Evolutionary conservation across 1,140 invertebrate genomes (phyloP), one percentile per base, ranked within the genome.

Genomic region (Scaptodrosophila lebanonensis): DNA sequence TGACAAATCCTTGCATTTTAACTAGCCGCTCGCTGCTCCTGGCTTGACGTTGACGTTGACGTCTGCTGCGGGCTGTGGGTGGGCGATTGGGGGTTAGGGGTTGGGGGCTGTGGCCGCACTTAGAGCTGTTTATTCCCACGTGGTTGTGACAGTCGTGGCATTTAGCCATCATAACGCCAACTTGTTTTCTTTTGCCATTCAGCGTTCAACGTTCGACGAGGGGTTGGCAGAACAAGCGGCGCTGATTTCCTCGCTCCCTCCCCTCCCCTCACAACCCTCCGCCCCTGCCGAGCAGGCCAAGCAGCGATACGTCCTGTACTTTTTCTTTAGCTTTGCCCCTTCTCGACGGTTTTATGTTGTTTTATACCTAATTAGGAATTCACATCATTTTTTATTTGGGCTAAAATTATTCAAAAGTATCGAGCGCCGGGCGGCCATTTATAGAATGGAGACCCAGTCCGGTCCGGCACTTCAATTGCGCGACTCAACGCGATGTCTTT

Each of bases 311-410:
- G 15, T n/a, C n/a, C n/a, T 43, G 44, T 51, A 36, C 56, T 36
- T 62, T 62, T 57, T 63, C 18, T 54, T 48, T 47, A 33, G 45
- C 18, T 53, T 29, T 48, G 17, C 18, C 30, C 49, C 25, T 35
- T 44, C 32, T 42, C 63, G 40, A 25, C 51, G 49, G 16, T 59
- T 38, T 15, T n/a, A n/a, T 43, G 16, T 17, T 53, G 50, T 47
- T 58, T 62, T 70, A 54, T 53, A 72, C 65, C 76, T 84, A 85
- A 85, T 85, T 85, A 85, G 65, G 61, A 84, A 85, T 85, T 85
- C 83, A 85, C 83, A 85, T 85, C 76, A 76, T 79, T 85, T 85
- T 83, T 85, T 85, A 85, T 85, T 85, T 75, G 66, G 83, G 69
- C 76, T 84, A 75, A 84, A 84, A 84, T 84, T 84, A 84, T 84